A percentile compares a stretch with the other conserved stretches of the same genome.
Conservation (phyloP, 2,888 invertebrate genomes). For the Campaea margaritaria region DNA sequence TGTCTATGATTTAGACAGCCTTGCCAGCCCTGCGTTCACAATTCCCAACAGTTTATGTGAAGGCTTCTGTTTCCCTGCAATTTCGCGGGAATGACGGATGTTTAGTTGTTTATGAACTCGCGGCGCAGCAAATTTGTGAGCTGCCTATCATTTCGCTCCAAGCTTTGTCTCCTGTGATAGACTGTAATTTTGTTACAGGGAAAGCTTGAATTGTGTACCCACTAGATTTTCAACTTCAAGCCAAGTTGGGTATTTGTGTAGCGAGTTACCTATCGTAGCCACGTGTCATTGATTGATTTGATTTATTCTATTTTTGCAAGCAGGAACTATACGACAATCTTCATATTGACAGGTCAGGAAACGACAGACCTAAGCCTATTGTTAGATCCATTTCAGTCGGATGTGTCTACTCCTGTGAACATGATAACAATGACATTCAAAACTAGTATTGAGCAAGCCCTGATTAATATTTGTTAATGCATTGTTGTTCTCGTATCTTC, state of each 20-base stretch:
- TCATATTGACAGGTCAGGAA: conserved; percentile 4
- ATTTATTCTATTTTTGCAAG: not conserved
- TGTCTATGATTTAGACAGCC: not conserved
- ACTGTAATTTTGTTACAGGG: conserved; percentile 49
- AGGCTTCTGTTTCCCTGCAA: conserved; percentile 65
- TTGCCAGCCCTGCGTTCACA: conserved; percentile 45
- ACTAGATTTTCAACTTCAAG: conserved; percentile 20
- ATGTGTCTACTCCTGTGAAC: conserved; percentile 7
- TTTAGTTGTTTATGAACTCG: conserved; percentile 42
- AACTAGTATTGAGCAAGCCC: conserved; percentile 29
- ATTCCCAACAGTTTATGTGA: conserved; percentile 55
- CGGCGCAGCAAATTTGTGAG: conserved; percentile 47
- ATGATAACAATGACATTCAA: conserved; percentile 30
- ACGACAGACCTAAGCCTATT: conserved; percentile 7
- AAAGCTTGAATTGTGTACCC: conserved; percentile 41
- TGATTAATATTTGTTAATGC: conserved; percentile 32
- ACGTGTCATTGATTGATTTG: not conserved
- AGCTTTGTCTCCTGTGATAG: conserved; percentile 47
- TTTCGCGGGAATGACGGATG: conserved; percentile 64
- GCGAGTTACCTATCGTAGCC: not conserved
- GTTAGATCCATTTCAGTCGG: conserved; percentile 11
- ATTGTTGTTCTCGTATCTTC: conserved; percentile 26
- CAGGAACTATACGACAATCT: conserved; percentile 15
- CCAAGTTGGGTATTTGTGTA: conserved; percentile 11
- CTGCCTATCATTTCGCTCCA: conserved; percentile 39